These are phyloP conservation scores for Bombyx mandarina DNA, from an alignment of 1,140 invertebrate genomes.

Conservation along the genomic window DNA sequence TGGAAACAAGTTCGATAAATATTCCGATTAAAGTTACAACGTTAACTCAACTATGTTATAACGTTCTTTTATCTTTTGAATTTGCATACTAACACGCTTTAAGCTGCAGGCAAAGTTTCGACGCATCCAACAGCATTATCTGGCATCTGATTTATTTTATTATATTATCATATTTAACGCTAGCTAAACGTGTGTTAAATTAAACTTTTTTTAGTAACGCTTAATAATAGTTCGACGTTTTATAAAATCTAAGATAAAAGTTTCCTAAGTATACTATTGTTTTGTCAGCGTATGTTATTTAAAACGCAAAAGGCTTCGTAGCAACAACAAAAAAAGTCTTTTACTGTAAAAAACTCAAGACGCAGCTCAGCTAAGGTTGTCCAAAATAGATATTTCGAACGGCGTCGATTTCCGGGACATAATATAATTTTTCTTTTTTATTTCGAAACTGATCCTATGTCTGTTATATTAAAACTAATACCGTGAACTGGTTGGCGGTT, in stretches of 20 bases:
- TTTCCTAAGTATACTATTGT: not conserved
- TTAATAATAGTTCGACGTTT: not conserved
- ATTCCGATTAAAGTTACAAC: no score
- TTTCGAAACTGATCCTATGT: not conserved
- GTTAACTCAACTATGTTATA: slow-evolving; percentile 16
- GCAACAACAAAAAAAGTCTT: not conserved
- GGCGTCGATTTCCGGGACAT: not conserved
- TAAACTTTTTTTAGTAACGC: not conserved
- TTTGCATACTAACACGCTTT: no score
- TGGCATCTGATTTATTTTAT: slow-evolving; percentile 29
- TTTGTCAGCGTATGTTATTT: not conserved
- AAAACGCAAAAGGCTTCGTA: not conserved
- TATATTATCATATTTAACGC: slow-evolving; percentile 22
- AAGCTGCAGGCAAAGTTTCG: slow-evolving; percentile 24
- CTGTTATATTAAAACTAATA: not conserved
- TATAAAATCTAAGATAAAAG: not conserved
- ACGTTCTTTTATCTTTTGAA: no score
- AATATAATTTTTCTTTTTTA: not conserved
- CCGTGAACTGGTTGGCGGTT: slow-evolving; percentile 11
- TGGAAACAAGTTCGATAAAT: no score
- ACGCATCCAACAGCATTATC: slow-evolving; percentile 48
- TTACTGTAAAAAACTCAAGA: not conserved
- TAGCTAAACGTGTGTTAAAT: slow-evolving; percentile 8
- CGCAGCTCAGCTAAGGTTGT: no score
- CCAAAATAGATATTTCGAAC: no score